Evolutionary conservation across 2,888 invertebrate species (phyloP).

Genomic region (Trachelus iudaicus): DNA sequence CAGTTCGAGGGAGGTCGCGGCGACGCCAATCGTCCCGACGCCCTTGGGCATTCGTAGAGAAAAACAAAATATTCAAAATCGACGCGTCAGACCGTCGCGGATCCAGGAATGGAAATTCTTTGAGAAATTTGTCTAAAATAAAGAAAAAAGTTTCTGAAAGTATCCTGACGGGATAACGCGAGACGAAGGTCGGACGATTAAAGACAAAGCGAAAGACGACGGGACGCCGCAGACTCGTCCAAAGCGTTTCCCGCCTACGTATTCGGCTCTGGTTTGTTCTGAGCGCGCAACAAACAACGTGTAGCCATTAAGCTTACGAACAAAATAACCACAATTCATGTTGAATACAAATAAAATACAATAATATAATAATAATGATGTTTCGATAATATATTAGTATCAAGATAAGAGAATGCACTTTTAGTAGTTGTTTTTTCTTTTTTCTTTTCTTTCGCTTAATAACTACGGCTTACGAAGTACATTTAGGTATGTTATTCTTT

Average conservation of each 20-base stretch:
- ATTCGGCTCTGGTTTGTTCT: background rate
- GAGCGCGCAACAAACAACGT: background rate
- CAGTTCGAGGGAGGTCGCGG: background rate
- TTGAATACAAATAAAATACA: slow-evolving; percentile 3
- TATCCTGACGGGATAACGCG: background rate
- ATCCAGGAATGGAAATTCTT: background rate
- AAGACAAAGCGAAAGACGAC: background rate
- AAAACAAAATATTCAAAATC: slow-evolving; percentile 14
- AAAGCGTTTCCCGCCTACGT: background rate
- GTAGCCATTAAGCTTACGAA: slow-evolving; percentile 15
- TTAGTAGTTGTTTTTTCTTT: slow-evolving; percentile 15
- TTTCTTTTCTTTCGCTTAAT: slow-evolving; percentile 9
- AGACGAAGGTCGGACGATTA: background rate
- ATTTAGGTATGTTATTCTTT: slow-evolving; percentile 19
- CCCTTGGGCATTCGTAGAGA: slow-evolving; percentile 12
- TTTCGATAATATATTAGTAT: slow-evolving; percentile 40
- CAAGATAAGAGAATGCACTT: slow-evolving; percentile 42
- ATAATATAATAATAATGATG: slow-evolving; percentile 31
- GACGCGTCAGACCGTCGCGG: background rate
- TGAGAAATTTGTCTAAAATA: background rate
- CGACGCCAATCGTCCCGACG: slow-evolving; percentile 22
- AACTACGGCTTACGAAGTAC: slow-evolving; percentile 11
- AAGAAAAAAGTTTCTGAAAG: background rate
- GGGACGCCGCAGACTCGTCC: background rate
- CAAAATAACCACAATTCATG: slow-evolving; percentile 33